A percentile compares a stretch with the other conserved stretches of the same genome.
These are phyloP conservation scores for Ecliptopera silaceata DNA, from an alignment of 2,888 invertebrate genomes.

Conservation along the genomic window DNA sequence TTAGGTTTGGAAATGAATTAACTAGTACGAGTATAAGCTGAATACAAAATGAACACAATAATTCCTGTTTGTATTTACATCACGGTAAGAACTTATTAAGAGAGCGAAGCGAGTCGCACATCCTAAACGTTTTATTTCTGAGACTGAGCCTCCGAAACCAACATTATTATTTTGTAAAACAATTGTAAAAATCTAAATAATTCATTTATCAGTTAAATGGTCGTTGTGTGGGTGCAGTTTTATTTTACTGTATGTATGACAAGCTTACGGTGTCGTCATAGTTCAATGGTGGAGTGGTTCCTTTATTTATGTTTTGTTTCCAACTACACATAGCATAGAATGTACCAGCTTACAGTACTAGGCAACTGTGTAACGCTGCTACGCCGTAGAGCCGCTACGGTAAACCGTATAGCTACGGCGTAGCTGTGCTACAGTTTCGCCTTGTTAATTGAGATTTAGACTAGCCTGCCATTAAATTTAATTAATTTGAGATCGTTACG, in stretches of 20 bases:
- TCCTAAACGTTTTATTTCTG: too few species aligned
- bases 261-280: too few species aligned
- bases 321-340: not conserved
- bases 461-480: conserved; percentile 3
- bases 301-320: too few species aligned
- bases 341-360: not conserved
- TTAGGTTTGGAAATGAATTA: conserved; percentile 1
- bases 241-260: too few species aligned
- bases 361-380: not conserved
- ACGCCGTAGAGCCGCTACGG: conserved; percentile 3
- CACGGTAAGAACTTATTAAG: not conserved
- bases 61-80: not conserved
- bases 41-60: not conserved
- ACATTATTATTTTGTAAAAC: too few species aligned
- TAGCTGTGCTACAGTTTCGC: not conserved
- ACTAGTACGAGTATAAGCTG: not conserved
- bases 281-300: too few species aligned
- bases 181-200: too few species aligned
- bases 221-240: too few species aligned
- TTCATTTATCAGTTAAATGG: too few species aligned
- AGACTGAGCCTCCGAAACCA: too few species aligned
- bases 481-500: conserved; percentile 1
- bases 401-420: conserved; percentile 9
- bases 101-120: not conserved
- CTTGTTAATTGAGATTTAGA: conserved; percentile 1